These are phyloP conservation scores for Lucilia cuprina DNA, from an alignment of 1,140 invertebrate genomes.

Conservation along the genomic window DNA sequence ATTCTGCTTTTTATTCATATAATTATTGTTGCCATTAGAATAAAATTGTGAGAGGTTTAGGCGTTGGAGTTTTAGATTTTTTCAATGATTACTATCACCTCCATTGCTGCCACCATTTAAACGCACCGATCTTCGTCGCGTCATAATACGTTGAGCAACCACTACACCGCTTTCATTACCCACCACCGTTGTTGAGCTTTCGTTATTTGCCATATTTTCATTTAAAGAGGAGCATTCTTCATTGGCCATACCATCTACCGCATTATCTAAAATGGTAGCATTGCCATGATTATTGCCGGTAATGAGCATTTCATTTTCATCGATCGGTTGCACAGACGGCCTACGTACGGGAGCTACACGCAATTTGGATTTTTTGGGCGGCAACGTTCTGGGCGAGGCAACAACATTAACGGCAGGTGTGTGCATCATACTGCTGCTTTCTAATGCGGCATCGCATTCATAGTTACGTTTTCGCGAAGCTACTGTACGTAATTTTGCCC, in stretches of 20 bases:
- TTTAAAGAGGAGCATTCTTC: slow-evolving; percentile 41
- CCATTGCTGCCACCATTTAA: slow-evolving; percentile 45
- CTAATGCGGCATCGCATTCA: slow-evolving; percentile 39
- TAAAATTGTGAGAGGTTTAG: not conserved
- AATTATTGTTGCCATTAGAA: slow-evolving; percentile 32
- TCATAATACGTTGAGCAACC: slow-evolving; percentile 50
- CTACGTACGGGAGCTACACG: slow-evolving; percentile 62
- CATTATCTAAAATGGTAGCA: slow-evolving; percentile 52
- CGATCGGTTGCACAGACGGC: slow-evolving; percentile 73
- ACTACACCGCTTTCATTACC: slow-evolving; percentile 23
- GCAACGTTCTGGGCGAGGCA: slow-evolving; percentile 50
- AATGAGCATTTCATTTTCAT: slow-evolving; percentile 70
- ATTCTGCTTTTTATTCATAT: slow-evolving; percentile 9
- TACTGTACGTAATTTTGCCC: slow-evolving; percentile 28
- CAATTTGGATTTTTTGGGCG: slow-evolving; percentile 62
- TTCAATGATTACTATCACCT: slow-evolving; percentile 37
- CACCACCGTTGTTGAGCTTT: not conserved
- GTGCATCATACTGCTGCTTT: not conserved
- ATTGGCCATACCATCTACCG: slow-evolving; percentile 55
- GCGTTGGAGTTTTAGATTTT: not conserved
- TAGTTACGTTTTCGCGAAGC: slow-evolving; percentile 57
- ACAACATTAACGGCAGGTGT: slow-evolving; percentile 43
- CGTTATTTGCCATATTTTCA: not conserved
- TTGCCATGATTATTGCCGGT: slow-evolving; percentile 62
- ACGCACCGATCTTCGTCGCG: slow-evolving; percentile 52